These are phyloP conservation scores for Ivindomyrus marchei DNA, from an alignment of 2,113 vertebrate species.

Conservation along the genomic window DNA sequence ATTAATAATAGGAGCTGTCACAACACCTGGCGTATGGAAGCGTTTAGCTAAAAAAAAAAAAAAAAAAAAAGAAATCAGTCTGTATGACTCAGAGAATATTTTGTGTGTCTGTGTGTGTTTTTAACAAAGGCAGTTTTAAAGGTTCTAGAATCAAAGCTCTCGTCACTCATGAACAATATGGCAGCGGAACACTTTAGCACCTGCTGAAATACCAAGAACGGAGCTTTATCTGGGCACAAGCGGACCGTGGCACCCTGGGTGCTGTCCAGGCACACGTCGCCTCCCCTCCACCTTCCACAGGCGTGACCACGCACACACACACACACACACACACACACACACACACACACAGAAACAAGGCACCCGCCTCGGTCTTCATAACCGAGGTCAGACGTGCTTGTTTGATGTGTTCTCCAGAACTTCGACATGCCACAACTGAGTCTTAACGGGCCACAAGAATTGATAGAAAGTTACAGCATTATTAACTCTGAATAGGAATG, in stretches of 20 bases:
- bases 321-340: slow-evolving; percentile 42
- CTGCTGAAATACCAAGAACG: slow-evolving; percentile 66
- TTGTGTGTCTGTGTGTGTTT: slow-evolving; percentile 45
- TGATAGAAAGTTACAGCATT: neutral
- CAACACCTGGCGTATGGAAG: slow-evolving; percentile 56
- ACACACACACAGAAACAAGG: slow-evolving; percentile 39
- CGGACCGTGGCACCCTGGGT: slow-evolving; percentile 55
- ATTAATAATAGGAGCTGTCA: slow-evolving; percentile 22
- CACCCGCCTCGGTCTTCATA: slow-evolving; percentile 51
- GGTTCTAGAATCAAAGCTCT: slow-evolving; percentile 49
- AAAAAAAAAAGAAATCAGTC: slow-evolving; percentile 11
- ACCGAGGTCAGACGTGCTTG: slow-evolving; percentile 54
- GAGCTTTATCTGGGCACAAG: slow-evolving; percentile 64
- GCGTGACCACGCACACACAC: neutral
- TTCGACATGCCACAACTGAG: slow-evolving; percentile 35
- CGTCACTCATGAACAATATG: slow-evolving; percentile 62
- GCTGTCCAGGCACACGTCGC: slow-evolving; percentile 38
- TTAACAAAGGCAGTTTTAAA: slow-evolving; percentile 48
- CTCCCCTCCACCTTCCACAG: slow-evolving; percentile 19
- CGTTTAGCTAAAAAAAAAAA: slow-evolving; percentile 50
- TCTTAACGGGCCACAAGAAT: slow-evolving; percentile 21
- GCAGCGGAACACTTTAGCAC: slow-evolving; percentile 62
- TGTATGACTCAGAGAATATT: slow-evolving; percentile 52
- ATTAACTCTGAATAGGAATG: neutral
- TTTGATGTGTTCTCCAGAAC: slow-evolving; percentile 34